phyloP scores from a whole-genome alignment of 2,797 vertebrate genomes.

The Pogoniulus pusillus region DNA sequence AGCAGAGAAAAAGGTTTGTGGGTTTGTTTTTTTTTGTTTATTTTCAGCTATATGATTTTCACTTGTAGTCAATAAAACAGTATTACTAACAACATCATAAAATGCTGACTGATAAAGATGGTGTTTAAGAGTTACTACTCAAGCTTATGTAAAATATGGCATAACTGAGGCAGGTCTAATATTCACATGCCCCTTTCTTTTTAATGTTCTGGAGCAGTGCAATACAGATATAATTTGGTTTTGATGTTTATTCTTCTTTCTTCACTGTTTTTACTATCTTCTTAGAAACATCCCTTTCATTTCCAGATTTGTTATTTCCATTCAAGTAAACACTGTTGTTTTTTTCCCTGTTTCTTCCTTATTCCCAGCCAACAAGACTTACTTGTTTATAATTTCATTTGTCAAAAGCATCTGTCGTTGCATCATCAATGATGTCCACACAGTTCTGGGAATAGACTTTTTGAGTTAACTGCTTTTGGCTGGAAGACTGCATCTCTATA shows the following conservation, averaged over 20 bases:
- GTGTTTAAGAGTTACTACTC: not conserved
- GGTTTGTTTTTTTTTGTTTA: not conserved
- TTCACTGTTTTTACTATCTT: not conserved
- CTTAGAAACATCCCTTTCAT: not conserved
- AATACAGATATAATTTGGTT: not conserved
- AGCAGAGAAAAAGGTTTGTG: not conserved
- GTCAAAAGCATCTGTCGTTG: slow-evolving; percentile 35
- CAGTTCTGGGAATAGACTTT: slow-evolving; percentile 35
- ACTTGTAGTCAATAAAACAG: not conserved
- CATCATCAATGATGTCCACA: slow-evolving; percentile 8
- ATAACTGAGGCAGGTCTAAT: not conserved
- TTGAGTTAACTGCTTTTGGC: not conserved
- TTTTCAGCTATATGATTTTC: not conserved
- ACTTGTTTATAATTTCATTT: slow-evolving; percentile 54
- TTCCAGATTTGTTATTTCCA: slow-evolving; percentile 18
- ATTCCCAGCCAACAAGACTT: not conserved
- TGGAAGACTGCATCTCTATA: not conserved
- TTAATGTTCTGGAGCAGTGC: not conserved
- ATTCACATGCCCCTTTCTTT: not conserved
- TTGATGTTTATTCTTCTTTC: not conserved
- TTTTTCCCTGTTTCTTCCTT: slow-evolving; percentile 10
- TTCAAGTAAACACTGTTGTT: not conserved
- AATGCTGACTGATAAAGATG: not conserved
- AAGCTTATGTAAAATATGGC: not conserved
- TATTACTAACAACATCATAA: not conserved